Conservation (phyloP, 2,888 invertebrate genomes). For the Caprella mutica region DNA sequence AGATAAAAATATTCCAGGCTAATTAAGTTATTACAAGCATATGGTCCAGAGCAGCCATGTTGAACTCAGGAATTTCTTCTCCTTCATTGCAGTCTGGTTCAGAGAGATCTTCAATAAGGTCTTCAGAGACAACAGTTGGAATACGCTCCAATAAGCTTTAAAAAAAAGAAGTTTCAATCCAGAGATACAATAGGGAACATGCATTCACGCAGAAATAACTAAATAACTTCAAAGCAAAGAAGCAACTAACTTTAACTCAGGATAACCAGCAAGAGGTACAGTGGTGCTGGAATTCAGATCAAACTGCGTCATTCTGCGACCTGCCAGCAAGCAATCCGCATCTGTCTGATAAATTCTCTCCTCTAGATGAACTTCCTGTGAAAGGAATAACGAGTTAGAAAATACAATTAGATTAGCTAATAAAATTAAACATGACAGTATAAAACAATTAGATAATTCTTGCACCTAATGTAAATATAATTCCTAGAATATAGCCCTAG, state of each 20-base stretch:
- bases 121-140: background rate
- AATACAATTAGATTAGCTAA: too few species aligned
- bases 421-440: too few species aligned
- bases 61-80: constrained; percentile 50
- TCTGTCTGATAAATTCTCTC: constrained; percentile 40
- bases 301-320: constrained; percentile 52
- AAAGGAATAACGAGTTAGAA: background rate
- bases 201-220: too few species aligned
- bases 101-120: background rate
- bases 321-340: constrained; percentile 54
- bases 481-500: too few species aligned
- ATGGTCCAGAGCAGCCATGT: constrained; percentile 54
- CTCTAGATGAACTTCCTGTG: constrained; percentile 30
- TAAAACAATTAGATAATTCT: too few species aligned
- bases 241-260: constrained; percentile 5
- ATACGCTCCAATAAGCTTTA: too few species aligned
- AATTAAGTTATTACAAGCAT: constrained; percentile 43
- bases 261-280: constrained; percentile 7
- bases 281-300: constrained; percentile 52
- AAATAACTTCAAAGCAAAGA: too few species aligned
- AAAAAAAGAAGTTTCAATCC: too few species aligned
- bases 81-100: constrained; percentile 52
- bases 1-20: too few species aligned
- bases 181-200: too few species aligned
- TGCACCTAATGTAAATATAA: too few species aligned